Base-by-base conservation (phyloP, 1,140 invertebrate genomes). In the Stenopsyche tienmushanensis region DNA sequence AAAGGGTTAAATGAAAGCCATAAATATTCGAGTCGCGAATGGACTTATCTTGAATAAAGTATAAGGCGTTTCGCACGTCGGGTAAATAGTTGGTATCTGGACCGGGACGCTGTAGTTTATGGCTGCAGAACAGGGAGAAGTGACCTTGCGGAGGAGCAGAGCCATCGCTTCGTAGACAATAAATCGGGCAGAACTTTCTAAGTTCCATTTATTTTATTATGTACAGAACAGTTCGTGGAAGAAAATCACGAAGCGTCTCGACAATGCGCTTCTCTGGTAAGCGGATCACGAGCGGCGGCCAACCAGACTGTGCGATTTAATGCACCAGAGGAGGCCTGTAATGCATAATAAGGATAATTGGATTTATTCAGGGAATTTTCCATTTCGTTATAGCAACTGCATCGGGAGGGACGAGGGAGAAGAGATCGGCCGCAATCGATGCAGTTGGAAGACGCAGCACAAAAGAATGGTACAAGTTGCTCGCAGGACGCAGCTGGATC, bases 271-370 rank as follows among this genome's bases (percentile, higher is more conserved):
- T 23, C 17, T 49, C 47, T n/a, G 44, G 42, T 65, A 65, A 65
- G 52, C 63, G 63, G 53, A 57, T 65, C 63, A 65, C 20, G 13
- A 54, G 25, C 10, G 15, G 1, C 2, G 15, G 21, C 57, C 50
- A 52, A 34, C 3, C 50, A 66, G 59, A 66, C 65, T 66, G 39
- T 23, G 52, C 47, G 64, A 66, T 66, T 66, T 66, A 67, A 67
- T 63, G 59, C 65, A 63, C 50, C 65, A 39, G 45, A 58, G 49
- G 47, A 57, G 59, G 66, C 45, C 1, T 60, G 62, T 62, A 64
- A 63, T 62, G 60, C 59, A 64, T 64, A 68, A 64, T 64, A 58
- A 54, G 66, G 66, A 63, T 68, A 64, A 68, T 68, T 68, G 66
- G 62, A 68, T 68, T 68, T 68, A 64, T 68, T 68, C 66, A 42